Evolutionary conservation across 2,113 vertebrate genomes (phyloP), one percentile per base, ranked within the genome.

Genomic region (Pelodiscus sinensis): DNA sequence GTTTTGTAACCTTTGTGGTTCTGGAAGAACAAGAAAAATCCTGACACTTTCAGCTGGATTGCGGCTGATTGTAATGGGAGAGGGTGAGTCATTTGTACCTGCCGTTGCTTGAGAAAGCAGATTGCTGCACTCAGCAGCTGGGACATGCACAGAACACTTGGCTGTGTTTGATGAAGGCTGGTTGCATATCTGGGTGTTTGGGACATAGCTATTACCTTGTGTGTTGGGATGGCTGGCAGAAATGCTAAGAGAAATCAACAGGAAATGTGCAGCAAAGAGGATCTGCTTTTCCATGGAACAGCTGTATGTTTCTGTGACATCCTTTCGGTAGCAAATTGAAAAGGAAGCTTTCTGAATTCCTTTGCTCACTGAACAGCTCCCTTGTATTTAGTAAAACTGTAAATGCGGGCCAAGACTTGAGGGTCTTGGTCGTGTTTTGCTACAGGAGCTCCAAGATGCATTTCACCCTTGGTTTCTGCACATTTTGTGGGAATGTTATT

Each of bases 1-100:
- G 89, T 96, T 94, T 97, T 85, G 5, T 31, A 58, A 96, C 96
- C 82, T 93, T 92, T 60, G 19, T 75, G n/a, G 19, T 11, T 75
- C 44, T 44, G 10, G 71, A 54, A 89, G 86, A 92, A 92, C 79
- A 92, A 86, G 90, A 78, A 83, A 89, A 84, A 58, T 27, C 68
- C 87, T 93, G 90, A 22, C n/a, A 10, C n/a, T 75, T 65, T 90
- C 84, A 94, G 92, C 62, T 68, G 88, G 82, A 29, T 81, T 90
- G 84, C 92, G 92, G 82, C 92, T 2, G 52, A 80, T 85, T 85
- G 9, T 88, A 89, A 84, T 15, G 18, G 81, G 14, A 27, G 71
- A 81, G 89, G 94, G 24, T 55, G 50, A 80, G 27, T 78, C 38
- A 51, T 78, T 78, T 38, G 44, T 51, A 78, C 35, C 44, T 78